These are phyloP conservation scores for Carabus problematicus DNA, from an alignment of 2,888 invertebrate genomes.

Conservation along the genomic window DNA sequence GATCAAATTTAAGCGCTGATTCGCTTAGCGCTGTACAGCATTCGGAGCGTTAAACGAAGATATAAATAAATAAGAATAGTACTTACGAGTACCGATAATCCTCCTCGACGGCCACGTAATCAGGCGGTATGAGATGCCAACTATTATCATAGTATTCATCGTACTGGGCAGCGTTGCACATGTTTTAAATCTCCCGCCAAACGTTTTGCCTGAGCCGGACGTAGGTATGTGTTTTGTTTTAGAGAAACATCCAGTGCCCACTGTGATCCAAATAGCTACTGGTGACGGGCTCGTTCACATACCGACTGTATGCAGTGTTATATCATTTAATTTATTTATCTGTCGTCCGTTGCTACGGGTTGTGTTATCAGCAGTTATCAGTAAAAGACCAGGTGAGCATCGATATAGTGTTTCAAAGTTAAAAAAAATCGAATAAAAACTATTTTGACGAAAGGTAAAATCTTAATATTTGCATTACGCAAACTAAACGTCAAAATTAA, in stretches of 20 bases:
- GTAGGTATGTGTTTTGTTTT: neutral
- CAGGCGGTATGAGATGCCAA: constrained; percentile 75
- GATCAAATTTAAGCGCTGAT: too few relatives aligned
- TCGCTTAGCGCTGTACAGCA: too few relatives aligned
- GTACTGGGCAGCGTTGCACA: constrained; percentile 68
- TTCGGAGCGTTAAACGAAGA: too few relatives aligned
- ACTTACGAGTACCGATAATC: constrained; percentile 75
- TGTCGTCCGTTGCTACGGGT: constrained; percentile 16
- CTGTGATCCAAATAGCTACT: too few relatives aligned
- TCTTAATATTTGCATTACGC: too few relatives aligned
- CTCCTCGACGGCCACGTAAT: constrained; percentile 73
- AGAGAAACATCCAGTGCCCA: neutral
- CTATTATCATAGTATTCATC: constrained; percentile 70
- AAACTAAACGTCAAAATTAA: too few relatives aligned
- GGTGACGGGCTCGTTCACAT: too few relatives aligned
- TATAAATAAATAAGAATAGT: constrained; percentile 17
- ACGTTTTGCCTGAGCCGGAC: too few relatives aligned
- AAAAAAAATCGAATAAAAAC: too few relatives aligned
- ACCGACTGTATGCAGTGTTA: neutral
- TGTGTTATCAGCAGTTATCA: constrained; percentile 27
- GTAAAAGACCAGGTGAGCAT: too few relatives aligned
- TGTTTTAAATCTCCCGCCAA: constrained; percentile 59
- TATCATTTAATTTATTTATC: constrained; percentile 24
- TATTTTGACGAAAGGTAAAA: too few relatives aligned
- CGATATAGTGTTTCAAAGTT: too few relatives aligned